Evolutionary conservation across 2,888 invertebrate species (phyloP), one percentile per base, ranked within the genome.

Genomic region (Eupithecia subfuscata): DNA sequence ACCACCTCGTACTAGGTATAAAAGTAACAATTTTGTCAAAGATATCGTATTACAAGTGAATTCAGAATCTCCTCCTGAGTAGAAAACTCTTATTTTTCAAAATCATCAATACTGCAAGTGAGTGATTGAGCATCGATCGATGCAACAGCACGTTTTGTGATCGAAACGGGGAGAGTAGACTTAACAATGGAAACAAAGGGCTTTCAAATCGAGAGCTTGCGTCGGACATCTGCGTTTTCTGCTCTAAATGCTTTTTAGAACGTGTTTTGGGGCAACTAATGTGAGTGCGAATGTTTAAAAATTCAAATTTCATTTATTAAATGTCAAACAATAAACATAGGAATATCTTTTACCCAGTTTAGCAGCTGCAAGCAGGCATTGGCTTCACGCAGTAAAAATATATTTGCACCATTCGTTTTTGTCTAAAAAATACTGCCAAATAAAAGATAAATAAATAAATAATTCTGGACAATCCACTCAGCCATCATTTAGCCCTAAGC

Each of bases 131-230:
- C 52, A 3, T 22, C 52, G 18, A 37, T 60, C 45, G 12, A 48
- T 64, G 34, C 60, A 60, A 12, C 56, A 4, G 4, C 56, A 73
- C 63, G 73, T 73, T 73, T 69, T 73, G 73, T 73, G 63, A 63
- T 63, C 45, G 45, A 48, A 73, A n/a, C 30, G 6, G 69, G 37
- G 63, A 65, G 65, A 69, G 73, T 73, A 69, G 56, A 34, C 45
- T 25, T 18, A 73, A 73, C 73, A 73, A 73, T 73, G 52, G 68
- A 43, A 69, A 69, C 73, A 69, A 73, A 63, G 63, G 69, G 63
- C 67, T 56, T 69, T 63, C 22, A 52, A 22, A 67, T 52, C 40
- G 52, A 67, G 67, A 52, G 67, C 34, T 40, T 25, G 48, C 22
- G 12, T 56, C 12, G 34, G 37, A 67, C 72, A 72, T 72, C 67